Evolutionary conservation across 1,140 invertebrate species (phyloP), one percentile per base, ranked within the genome.

Genomic region (Penaeus indicus): DNA sequence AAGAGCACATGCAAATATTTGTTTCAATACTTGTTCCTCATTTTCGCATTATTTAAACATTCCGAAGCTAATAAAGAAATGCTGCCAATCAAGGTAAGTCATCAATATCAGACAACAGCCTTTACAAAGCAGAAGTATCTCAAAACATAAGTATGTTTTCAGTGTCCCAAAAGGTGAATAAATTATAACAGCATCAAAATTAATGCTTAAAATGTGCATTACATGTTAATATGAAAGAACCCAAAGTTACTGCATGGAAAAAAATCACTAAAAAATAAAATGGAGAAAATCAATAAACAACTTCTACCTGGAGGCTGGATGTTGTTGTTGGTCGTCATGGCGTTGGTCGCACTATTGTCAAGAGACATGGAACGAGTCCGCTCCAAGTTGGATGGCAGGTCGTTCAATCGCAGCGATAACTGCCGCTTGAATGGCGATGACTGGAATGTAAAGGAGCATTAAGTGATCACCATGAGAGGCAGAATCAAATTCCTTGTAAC

Each of bases 381-480:
- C 93, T 98, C 97, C 90, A 98, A 93, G 92, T 97, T 99, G 91
- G 97, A 98, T 81, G 98, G 98, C 92, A 99, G 94, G 94, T 99
- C 98, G 92, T 96, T 97, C 90, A 99, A 95, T 77, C 98, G 95
- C 89, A 99, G 94, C 89, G 98, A 99, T 93, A 98, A 96, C 92
- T 99, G 97, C 38, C 98, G 94, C 94, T 99, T 99, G 93, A 99
- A 99, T 13, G 98, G 98, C 54, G 97, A 99, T 88, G 95, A 92
- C 78, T 89, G 67, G 27, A 75, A 81, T 54, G 78, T 8, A 67
- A 63, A 78, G 38, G 42, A 54, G 63, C 27, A 54, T 27, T 25
- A 61, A 83, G 27, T 54, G 11, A 54, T 54, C 11, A 54, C 16
- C 16, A 54, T 54, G 54, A 7, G 38, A 42, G 38, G 7, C 38